Evolutionary conservation across 2,888 invertebrate genomes (phyloP), one percentile per base, ranked within the genome.

Genomic region (Dusona sp.): DNA sequence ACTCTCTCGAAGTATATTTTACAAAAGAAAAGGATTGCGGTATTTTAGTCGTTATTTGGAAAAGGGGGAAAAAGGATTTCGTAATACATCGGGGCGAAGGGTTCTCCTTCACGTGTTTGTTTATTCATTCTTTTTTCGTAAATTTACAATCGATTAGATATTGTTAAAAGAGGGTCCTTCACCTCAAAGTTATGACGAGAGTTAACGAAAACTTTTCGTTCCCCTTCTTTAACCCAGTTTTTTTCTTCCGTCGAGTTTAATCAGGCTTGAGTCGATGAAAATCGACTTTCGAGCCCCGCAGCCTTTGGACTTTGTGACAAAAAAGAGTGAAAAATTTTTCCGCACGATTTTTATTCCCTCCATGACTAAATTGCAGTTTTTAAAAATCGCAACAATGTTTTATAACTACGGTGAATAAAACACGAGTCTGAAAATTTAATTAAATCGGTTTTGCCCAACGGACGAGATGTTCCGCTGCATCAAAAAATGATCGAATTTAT

Each of bases 401-500:
- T 6, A 29, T 61, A 61, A 61, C 16, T 29, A 16, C 61, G 57
- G 3, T 11, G 61, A 29, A 61, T 61, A 16, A 61, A 16, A 61
- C 0, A 61, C 2, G 61, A 61, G 61, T 29, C 16, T 61, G 67
- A 67, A 36, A 67, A 22, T 67, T 22, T n/a, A 38, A 67, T 67
- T n/a, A 38, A 67, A 38, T 67, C 22, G 67, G 29, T 29, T 79
- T 33, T 8, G 51, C 65, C 54, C 79, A 25, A 22, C 74, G 42
- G 48, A 29, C 54, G 72, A 29, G 72, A 29, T 13, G 42, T 11
- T 54, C 45, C 45, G 36, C 65, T 65, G 16, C 33, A 54, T 74
- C 48, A 70, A 6, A 45, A 61, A 68, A 42, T 73, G 57, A 78
- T 80, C 48, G 38, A 73, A 86, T 80, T 80, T 83, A 89, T 89